Percentiles rank a stretch among this genome's conserved stretches.
These are phyloP conservation scores for Osedax frankpressi DNA, from an alignment of 2,888 invertebrate species.

Conservation along the genomic window DNA sequence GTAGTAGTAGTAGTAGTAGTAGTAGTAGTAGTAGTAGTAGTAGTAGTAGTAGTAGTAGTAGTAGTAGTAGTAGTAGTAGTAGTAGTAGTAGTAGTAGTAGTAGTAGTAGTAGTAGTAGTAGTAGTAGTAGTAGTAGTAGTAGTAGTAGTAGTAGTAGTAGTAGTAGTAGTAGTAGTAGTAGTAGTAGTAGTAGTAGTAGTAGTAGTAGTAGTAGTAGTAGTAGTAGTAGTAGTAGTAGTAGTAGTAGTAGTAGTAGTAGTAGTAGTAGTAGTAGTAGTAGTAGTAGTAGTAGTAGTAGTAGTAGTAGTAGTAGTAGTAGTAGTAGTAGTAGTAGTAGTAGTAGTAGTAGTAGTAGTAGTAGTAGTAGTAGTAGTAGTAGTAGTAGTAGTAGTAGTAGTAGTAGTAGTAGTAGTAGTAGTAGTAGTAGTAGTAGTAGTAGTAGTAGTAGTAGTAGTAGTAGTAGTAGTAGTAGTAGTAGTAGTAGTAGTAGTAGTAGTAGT, in stretches of 20 bases:
- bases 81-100: neutral
- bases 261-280: neutral
- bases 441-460: neutral
- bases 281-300: neutral
- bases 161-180: neutral
- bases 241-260: neutral
- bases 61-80: neutral
- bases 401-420: neutral
- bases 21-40: neutral
- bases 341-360: neutral
- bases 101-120: neutral
- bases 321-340: neutral
- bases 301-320: neutral
- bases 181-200: neutral
- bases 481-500: neutral
- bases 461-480: neutral
- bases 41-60: neutral
- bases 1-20: neutral
- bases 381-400: neutral
- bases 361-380: neutral
- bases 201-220: neutral
- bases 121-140: neutral
- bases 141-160: neutral
- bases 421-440: neutral
- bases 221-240: neutral